Base-by-base conservation (phyloP, 2,113 vertebrate genomes). In the Phasianus colchicus region DNA sequence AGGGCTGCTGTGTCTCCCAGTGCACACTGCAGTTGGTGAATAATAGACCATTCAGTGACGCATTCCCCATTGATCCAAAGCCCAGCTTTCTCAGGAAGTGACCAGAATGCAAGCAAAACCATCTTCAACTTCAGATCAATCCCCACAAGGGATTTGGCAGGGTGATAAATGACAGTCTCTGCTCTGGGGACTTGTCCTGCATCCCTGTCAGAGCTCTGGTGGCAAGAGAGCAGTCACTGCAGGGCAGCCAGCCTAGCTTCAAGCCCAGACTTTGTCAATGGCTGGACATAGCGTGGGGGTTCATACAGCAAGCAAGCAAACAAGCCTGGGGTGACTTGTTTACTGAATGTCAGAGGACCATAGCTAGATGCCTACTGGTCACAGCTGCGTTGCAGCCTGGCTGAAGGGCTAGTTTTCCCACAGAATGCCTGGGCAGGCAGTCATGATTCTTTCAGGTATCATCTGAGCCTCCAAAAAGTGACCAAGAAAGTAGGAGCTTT, bases 31-130 rank as follows among this genome's bases (percentile, higher is more conserved):
- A 71, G 86, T 75, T 80, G 42, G 90, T 86, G 92, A 94, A 93
- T 94, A 96, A 95, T 77, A 92, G 93, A 73, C 88, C 79, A 73
- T 95, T 95, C 95, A 86, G 79, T 91, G 95, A 94, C 15, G 65
- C 79, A 73, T 88, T 92, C 88, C 88, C 86, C 93, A 95, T 95
- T 93, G 92, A 96, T 96, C 95, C 90, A 72, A 92, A 90, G 90
- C 90, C 90, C 83, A 84, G 86, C 73, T 83, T 88, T 93, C 90
- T 65, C 90, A 86, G 61, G 52, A 70, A 95, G 88, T 94, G 95
- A 96, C 90, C 92, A 91, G 96, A 94, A 96, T 93, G 63, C 83
- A 95, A 94, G 93, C 69, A 93, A 96, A 95, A 90, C 83, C 83
- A 90, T 91, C 92, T 94, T 77, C 73, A 93, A 36, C 76, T 93